phyloP scores from a whole-genome alignment of 2,113 vertebrate genomes.

The Alligator mississippiensis region DNA sequence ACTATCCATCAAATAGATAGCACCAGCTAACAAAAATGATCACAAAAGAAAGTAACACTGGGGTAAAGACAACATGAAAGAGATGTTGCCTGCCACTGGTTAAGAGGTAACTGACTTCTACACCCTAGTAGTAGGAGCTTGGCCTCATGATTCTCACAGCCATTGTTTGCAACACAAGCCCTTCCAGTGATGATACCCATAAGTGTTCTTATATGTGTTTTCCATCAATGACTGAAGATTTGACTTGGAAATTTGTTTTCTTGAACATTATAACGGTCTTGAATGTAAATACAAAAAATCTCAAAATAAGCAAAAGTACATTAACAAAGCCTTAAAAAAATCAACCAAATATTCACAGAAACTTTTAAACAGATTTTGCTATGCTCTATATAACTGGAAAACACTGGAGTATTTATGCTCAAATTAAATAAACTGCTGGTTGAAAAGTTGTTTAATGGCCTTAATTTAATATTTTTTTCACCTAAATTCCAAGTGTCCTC shows the following conservation, averaged over 20 bases:
- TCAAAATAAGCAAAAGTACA: neutral
- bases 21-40: neutral
- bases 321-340: neutral
- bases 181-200: too few relatives aligned
- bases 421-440: neutral
- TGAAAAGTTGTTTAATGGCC: neutral
- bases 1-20: neutral
- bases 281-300: neutral
- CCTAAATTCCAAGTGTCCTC: slow-evolving; percentile 34
- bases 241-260: neutral
- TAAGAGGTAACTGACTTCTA: neutral
- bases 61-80: neutral
- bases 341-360: too few relatives aligned
- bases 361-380: neutral
- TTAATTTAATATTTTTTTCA: slow-evolving; percentile 43
- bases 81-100: too few relatives aligned
- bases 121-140: neutral
- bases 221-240: neutral
- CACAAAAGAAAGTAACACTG: neutral
- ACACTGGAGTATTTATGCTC: neutral
- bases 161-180: neutral
- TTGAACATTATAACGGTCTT: neutral
- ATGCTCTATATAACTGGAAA: neutral
- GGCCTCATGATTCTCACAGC: too few relatives aligned
- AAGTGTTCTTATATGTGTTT: neutral